phyloP scores from a whole-genome alignment of 2,888 invertebrate genomes.

The Philereme transversata region DNA sequence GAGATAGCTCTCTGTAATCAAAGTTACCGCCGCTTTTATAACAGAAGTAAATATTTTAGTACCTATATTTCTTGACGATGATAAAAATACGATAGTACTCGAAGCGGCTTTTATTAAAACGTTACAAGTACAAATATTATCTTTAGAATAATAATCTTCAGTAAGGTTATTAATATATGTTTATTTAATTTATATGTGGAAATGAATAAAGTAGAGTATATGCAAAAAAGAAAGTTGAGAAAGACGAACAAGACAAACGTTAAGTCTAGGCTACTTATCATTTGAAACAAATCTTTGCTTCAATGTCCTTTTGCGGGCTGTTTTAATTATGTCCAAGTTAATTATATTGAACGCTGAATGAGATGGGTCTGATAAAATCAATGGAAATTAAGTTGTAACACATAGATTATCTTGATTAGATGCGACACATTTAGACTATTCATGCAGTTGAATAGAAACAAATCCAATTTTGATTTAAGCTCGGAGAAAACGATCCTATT shows the following conservation, averaged over 20 bases:
- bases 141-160: no score
- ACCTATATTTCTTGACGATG: conserved; percentile 7
- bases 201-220: no score
- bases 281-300: not conserved
- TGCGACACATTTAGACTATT: conserved; percentile 3
- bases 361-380: conserved; percentile 49
- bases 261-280: not conserved
- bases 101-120: no score
- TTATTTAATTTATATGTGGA: no score
- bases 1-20: conserved; percentile 27
- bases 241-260: not conserved
- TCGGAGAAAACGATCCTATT: not conserved
- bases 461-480: not conserved
- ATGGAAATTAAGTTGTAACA: conserved; percentile 51
- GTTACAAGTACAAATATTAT: no score
- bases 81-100: not conserved
- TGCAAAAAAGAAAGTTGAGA: not conserved
- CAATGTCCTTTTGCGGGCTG: conserved; percentile 15
- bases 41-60: conserved; percentile 14
- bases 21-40: conserved; percentile 32
- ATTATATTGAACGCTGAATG: conserved; percentile 60
- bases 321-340: conserved; percentile 65
- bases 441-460: conserved; percentile 6
- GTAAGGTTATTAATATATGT: no score
- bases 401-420: conserved; percentile 19